phyloP scores from a whole-genome alignment of 2,113 vertebrate species.

The Nansenia antarctica region DNA sequence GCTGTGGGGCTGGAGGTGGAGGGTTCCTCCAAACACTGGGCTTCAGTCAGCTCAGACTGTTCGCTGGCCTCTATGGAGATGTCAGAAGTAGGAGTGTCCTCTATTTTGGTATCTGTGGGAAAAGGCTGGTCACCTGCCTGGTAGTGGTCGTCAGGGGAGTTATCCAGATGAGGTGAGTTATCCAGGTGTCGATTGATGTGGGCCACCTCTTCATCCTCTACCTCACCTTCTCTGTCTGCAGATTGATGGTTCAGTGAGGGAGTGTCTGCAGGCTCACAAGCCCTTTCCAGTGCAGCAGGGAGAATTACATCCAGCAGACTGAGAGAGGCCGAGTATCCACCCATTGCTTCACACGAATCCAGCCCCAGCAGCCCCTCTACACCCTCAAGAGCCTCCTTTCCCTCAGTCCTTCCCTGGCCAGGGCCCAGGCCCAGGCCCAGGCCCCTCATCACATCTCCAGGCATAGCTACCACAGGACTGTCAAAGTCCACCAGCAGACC shows the following conservation, averaged over 20 bases:
- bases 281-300: constrained; percentile 59
- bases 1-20: constrained; percentile 24
- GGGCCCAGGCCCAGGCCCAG: constrained; percentile 27
- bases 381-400: constrained; percentile 28
- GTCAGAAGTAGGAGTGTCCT: not conserved
- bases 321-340: constrained; percentile 46
- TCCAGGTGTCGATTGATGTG: constrained; percentile 31
- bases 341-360: constrained; percentile 25
- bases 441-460: constrained; percentile 12
- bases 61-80: not conserved
- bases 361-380: constrained; percentile 29
- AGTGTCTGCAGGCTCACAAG: constrained; percentile 32
- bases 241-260: not conserved
- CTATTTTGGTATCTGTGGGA: not conserved
- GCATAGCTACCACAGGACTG: constrained; percentile 54
- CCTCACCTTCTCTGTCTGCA: constrained; percentile 18
- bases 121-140: not conserved
- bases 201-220: constrained; percentile 19
- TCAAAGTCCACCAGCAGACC: constrained; percentile 75
- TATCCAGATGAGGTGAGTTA: constrained; percentile 11
- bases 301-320: constrained; percentile 68
- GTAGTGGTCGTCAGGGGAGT: constrained; percentile 15
- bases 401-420: not conserved
- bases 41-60: not conserved
- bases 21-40: constrained; percentile 28